phyloP scores from a whole-genome alignment of 2,888 invertebrate species.

The Spodoptera picta region DNA sequence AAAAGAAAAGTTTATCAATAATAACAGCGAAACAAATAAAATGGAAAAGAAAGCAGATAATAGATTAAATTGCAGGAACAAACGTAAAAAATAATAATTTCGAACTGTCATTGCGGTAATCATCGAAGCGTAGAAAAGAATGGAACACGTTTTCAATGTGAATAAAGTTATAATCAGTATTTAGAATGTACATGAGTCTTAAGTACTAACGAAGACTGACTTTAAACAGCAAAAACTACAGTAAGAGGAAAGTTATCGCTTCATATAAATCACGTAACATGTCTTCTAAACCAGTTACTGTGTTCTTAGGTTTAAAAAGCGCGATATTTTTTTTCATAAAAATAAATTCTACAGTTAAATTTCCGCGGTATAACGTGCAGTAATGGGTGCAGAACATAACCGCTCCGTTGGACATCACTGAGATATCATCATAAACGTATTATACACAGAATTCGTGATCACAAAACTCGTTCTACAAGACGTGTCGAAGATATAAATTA shows the following conservation, averaged over 20 bases:
- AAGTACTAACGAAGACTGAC: too few relatives aligned
- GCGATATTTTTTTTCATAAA: conserved; percentile 31
- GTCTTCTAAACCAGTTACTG: conserved; percentile 49
- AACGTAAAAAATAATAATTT: conserved; percentile 59
- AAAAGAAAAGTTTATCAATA: conserved; percentile 33
- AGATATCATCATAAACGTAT: conserved; percentile 50
- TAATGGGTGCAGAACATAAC: conserved; percentile 67
- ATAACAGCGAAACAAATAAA: conserved; percentile 32
- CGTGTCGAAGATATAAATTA: conserved; percentile 27
- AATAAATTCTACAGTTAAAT: conserved; percentile 54
- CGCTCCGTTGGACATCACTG: conserved; percentile 56
- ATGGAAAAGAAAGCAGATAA: conserved; percentile 59
- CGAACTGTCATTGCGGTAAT: conserved; percentile 56
- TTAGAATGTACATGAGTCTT: background rate
- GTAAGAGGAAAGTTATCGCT: conserved; percentile 39
- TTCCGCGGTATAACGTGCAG: conserved; percentile 46
- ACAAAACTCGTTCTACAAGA: conserved; percentile 28
- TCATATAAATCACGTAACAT: conserved; percentile 46
- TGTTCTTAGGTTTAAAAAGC: conserved; percentile 50
- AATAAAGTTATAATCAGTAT: background rate
- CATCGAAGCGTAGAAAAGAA: conserved; percentile 64
- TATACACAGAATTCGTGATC: conserved; percentile 30
- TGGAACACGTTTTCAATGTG: conserved; percentile 4
- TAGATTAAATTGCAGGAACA: conserved; percentile 57
- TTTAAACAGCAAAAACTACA: conserved; percentile 22